phyloP scores from a whole-genome alignment of 2,113 vertebrate genomes.

The Gallinago media region DNA sequence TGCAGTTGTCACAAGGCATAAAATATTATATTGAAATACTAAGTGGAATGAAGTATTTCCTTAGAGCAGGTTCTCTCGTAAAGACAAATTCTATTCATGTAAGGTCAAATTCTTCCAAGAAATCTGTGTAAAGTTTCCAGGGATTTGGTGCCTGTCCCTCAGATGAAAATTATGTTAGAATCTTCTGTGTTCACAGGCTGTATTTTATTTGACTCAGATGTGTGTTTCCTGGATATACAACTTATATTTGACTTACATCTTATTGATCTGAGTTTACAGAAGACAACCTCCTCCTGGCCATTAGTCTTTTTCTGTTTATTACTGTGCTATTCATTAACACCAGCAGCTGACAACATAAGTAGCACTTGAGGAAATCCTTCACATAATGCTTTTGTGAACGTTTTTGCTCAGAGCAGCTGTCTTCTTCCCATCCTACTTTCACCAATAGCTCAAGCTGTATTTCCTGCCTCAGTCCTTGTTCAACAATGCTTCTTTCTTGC shows the following conservation, averaged over 20 bases:
- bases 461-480: neutral
- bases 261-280: neutral
- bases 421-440: neutral
- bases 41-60: neutral
- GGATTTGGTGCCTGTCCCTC: neutral
- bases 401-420: neutral
- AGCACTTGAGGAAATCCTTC: neutral
- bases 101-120: neutral
- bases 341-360: neutral
- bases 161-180: neutral
- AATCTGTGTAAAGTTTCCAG: neutral
- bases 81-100: neutral
- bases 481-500: neutral
- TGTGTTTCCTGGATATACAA: neutral
- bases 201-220: neutral
- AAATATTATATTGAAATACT: neutral
- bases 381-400: neutral
- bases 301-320: neutral
- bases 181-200: neutral
- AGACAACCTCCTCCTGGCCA: neutral
- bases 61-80: neutral
- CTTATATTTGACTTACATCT: neutral
- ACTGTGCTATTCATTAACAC: neutral
- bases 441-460: neutral
- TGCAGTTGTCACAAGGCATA: neutral